Evolutionary conservation across 2,797 vertebrate species (phyloP).

Genomic region (Crenichthys baileyi): DNA sequence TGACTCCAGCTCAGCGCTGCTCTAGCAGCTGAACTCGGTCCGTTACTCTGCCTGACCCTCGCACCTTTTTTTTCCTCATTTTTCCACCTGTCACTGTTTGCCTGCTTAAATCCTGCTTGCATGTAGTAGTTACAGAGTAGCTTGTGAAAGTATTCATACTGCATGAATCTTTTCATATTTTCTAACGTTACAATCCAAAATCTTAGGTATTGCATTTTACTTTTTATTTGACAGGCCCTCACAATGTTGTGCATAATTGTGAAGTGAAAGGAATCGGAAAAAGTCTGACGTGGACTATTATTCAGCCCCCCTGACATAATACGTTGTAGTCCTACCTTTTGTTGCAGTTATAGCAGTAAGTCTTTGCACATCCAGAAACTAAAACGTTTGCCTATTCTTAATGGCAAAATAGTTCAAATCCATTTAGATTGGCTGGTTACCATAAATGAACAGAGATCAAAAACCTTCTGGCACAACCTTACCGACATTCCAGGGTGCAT

Average conservation of each 20-base stretch:
- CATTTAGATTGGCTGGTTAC: too few species aligned
- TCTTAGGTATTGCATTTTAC: background rate
- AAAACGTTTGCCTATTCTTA: too few species aligned
- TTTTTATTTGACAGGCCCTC: background rate
- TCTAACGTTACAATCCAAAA: background rate
- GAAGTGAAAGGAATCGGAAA: too few species aligned
- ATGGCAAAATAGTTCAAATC: too few species aligned
- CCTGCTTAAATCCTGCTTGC: slow-evolving; percentile 47
- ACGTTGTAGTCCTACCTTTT: too few species aligned
- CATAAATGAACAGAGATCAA: too few species aligned
- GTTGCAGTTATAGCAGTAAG: too few species aligned
- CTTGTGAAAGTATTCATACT: background rate
- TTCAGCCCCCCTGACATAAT: too few species aligned
- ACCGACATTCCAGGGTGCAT: too few species aligned
- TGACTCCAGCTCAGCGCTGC: slow-evolving; percentile 80
- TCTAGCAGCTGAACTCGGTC: slow-evolving; percentile 77
- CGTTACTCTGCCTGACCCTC: slow-evolving; percentile 59
- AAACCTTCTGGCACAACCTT: too few species aligned
- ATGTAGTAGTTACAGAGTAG: slow-evolving; percentile 1
- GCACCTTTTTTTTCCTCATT: slow-evolving; percentile 24
- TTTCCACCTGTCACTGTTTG: slow-evolving; percentile 43
- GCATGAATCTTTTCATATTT: background rate
- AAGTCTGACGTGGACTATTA: too few species aligned
- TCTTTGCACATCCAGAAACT: too few species aligned
- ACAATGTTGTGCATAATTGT: background rate